phyloP scores from a whole-genome alignment of 2,797 vertebrate genomes.

The Distichodus sexfasciatus region DNA sequence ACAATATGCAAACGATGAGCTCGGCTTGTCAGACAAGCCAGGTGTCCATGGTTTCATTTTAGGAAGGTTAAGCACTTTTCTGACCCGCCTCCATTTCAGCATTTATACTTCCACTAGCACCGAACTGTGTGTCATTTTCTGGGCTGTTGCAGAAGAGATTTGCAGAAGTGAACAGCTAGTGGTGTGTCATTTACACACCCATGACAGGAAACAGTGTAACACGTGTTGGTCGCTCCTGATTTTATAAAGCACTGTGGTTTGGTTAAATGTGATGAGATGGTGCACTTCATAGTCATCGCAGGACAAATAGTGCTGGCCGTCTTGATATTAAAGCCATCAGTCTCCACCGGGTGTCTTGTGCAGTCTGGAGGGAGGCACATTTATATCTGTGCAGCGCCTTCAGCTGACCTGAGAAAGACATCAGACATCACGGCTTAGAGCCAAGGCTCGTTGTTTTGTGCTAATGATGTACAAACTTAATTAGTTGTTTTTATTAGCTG shows the following conservation, averaged over 20 bases:
- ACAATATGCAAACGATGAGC: constrained; percentile 40
- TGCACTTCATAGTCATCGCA: constrained; percentile 50
- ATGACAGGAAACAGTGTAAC: constrained; percentile 25
- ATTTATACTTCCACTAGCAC: not conserved
- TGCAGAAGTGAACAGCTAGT: not conserved
- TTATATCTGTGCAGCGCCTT: constrained; percentile 26
- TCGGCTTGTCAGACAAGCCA: constrained; percentile 7
- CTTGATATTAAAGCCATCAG: constrained; percentile 59
- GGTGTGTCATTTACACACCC: not conserved
- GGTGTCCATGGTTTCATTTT: constrained; percentile 14
- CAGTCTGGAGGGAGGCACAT: constrained; percentile 23
- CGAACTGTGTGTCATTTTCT: not conserved
- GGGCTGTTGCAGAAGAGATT: too few relatives aligned
- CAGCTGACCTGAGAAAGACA: constrained; percentile 19
- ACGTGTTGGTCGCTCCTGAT: constrained; percentile 40
- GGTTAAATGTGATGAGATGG: constrained; percentile 50
- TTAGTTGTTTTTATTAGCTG: not conserved
- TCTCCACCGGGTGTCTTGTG: constrained; percentile 49
- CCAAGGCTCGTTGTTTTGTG: not conserved
- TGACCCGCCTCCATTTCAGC: constrained; percentile 8
- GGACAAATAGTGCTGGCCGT: constrained; percentile 49
- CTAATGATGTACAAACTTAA: not conserved
- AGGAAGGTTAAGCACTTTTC: constrained; percentile 19
- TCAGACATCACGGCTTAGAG: not conserved
- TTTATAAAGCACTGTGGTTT: constrained; percentile 43